Evolutionary conservation across 2,113 vertebrate species (phyloP).

Genomic region (Cochlearius cochlearius): DNA sequence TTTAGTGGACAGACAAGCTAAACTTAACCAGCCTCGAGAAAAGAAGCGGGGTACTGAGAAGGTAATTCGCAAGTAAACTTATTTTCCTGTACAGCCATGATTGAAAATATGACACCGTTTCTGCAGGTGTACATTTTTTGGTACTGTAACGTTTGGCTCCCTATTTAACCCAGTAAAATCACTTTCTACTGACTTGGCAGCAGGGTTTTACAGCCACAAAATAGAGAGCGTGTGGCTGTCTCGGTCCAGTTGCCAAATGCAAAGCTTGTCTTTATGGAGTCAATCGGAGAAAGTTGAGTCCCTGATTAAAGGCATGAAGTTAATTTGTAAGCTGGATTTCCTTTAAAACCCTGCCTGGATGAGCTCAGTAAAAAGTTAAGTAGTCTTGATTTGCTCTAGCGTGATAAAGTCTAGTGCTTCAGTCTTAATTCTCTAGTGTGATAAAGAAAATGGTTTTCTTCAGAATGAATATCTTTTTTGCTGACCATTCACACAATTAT

Average conservation of each 20-base stretch:
- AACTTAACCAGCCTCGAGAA: conserved; percentile 93
- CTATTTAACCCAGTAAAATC: neutral
- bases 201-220: neutral
- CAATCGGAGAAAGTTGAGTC: neutral
- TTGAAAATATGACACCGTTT: neutral
- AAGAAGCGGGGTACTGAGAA: conserved; percentile 95
- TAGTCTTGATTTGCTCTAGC: neutral
- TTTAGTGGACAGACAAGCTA: conserved; percentile 94
- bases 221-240: neutral
- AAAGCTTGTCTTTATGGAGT: neutral
- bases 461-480: neutral
- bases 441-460: neutral
- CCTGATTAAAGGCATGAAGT: neutral
- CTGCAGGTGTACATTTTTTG: rapidly evolving
- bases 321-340: neutral
- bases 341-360: neutral
- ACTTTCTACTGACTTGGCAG: neutral
- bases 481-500: rapidly evolving
- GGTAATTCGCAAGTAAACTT: conserved; percentile 69
- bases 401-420: neutral
- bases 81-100: neutral
- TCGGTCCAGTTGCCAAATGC: neutral
- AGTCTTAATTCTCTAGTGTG: neutral
- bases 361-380: neutral
- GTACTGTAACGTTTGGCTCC: rapidly evolving